A percentile compares a stretch with the other conserved stretches of the same genome.
phyloP scores from a whole-genome alignment of 2,797 vertebrate species.

The Onychomys leucogaster region DNA sequence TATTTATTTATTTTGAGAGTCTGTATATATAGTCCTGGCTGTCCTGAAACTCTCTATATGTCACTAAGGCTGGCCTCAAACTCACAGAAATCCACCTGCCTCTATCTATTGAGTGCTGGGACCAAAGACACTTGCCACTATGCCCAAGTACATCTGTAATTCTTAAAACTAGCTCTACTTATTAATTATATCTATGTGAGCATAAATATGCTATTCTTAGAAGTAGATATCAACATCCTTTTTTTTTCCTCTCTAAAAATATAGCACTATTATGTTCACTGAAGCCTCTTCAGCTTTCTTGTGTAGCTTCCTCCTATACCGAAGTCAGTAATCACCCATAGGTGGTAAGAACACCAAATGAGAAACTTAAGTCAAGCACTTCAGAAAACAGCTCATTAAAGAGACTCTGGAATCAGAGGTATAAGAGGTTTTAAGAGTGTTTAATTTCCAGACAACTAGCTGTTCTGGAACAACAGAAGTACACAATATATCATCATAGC shows the following conservation, averaged over 20 bases:
- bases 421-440: conserved; percentile 23
- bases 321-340: conserved; percentile 30
- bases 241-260: conserved; percentile 18
- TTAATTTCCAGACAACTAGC: conserved; percentile 62
- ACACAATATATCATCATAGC: conserved; percentile 16
- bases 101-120: not conserved
- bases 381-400: conserved; percentile 50
- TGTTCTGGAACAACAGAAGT: conserved; percentile 28
- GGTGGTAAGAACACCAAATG: conserved; percentile 26
- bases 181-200: conserved; percentile 48
- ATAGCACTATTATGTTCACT: not conserved
- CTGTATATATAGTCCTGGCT: not conserved
- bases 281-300: not conserved
- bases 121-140: not conserved
- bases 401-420: not conserved
- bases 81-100: not conserved
- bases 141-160: not conserved
- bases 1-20: no score
- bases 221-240: conserved; percentile 38
- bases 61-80: not conserved
- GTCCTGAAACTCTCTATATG: not conserved
- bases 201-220: not conserved
- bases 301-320: not conserved
- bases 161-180: conserved; percentile 39
- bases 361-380: conserved; percentile 40